Conservation (phyloP, 2,888 invertebrate species). For the Dyspetes luteomarginatus region DNA sequence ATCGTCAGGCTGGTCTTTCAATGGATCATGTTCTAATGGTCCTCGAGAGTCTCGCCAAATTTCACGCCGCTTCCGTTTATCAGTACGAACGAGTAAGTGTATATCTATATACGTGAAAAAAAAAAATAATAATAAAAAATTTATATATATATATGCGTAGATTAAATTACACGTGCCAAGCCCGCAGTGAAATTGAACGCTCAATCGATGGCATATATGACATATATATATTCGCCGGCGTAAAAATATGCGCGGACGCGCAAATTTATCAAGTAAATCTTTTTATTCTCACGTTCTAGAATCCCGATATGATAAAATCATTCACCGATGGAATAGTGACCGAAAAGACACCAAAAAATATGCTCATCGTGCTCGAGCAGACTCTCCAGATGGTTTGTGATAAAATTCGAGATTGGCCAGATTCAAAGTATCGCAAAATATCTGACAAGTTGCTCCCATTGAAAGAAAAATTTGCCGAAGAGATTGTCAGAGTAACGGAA, state of each 20-base stretch:
- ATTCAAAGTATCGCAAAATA: conserved; percentile 36
- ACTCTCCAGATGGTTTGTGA: conserved; percentile 51
- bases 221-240: no score
- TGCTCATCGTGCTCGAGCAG: conserved; percentile 39
- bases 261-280: no score
- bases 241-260: no score
- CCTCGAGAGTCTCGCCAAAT: conserved; percentile 69
- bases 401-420: conserved; percentile 61
- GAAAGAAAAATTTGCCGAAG: conserved; percentile 25
- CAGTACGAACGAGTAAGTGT: conserved; percentile 67
- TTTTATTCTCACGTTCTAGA: conserved; percentile 52
- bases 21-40: conserved; percentile 64
- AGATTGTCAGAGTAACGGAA: conserved; percentile 23
- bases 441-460: conserved; percentile 58
- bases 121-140: no score
- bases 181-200: no score
- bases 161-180: no score
- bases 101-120: no score
- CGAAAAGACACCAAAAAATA: conserved; percentile 52
- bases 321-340: conserved; percentile 67
- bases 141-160: no score
- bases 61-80: conserved; percentile 73
- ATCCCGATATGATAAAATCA: conserved; percentile 61
- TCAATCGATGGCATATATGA: no score
- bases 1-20: conserved; percentile 69